These are phyloP conservation scores for Andricus grossulariae DNA, from an alignment of 1,140 invertebrate species.

Conservation along the genomic window DNA sequence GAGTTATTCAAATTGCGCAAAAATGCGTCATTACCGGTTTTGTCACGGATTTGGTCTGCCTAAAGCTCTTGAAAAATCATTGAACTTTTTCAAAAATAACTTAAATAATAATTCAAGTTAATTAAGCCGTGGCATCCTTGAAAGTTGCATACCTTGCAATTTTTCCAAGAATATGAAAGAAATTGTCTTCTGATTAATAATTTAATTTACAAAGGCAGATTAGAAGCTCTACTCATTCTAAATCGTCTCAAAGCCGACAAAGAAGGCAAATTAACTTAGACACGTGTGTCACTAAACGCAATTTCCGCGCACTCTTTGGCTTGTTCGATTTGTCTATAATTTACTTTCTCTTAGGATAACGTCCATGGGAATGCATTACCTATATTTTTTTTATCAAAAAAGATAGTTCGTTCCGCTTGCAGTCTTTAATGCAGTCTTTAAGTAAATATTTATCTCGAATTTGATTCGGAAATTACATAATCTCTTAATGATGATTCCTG, in stretches of 20 bases:
- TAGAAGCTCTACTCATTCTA: conserved; percentile 1
- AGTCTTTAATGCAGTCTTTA: neutral
- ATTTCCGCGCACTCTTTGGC: conserved; percentile 7
- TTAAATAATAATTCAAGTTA: no score
- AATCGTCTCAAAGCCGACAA: neutral
- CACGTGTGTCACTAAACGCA: conserved; percentile 7
- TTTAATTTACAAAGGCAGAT: neutral
- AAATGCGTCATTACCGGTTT: no score
- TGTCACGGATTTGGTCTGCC: no score
- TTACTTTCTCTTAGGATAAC: conserved; percentile 54
- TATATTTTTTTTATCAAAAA: neutral
- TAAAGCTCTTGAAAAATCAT: no score
- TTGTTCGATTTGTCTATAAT: conserved; percentile 45
- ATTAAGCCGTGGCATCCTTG: no score
- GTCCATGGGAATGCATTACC: conserved; percentile 47
- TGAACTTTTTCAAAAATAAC: no score
- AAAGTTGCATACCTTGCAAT: neutral
- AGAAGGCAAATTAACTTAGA: conserved; percentile 20
- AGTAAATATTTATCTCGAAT: neutral
- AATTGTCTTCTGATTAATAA: neutral
- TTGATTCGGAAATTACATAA: conserved; percentile 3
- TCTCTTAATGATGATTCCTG: neutral
- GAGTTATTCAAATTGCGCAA: no score
- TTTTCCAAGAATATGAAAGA: neutral
- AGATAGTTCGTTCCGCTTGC: neutral